A percentile compares a stretch with the other conserved stretches of the same genome.
These are phyloP conservation scores for Carposina sasakii DNA, from an alignment of 1,140 invertebrate species.

Conservation along the genomic window DNA sequence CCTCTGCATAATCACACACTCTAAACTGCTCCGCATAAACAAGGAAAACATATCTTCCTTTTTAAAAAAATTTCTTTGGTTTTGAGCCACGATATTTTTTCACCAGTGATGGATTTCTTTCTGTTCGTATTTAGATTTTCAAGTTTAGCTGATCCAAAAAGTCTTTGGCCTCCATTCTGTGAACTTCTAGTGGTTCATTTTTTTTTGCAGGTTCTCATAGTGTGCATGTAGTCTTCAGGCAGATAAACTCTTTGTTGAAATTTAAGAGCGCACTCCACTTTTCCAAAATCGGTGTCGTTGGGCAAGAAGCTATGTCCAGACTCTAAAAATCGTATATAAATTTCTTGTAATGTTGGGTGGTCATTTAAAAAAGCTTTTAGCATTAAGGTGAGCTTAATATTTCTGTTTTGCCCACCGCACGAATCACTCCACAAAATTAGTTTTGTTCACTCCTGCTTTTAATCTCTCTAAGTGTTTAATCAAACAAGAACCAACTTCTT, in stretches of 20 bases:
- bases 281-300: slow-evolving; percentile 45
- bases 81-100: slow-evolving; percentile 1
- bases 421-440: slow-evolving; percentile 50
- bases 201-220: slow-evolving; percentile 31
- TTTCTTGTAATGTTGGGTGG: slow-evolving; percentile 29
- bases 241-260: slow-evolving; percentile 29
- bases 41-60: slow-evolving; percentile 2
- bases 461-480: slow-evolving; percentile 36
- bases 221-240: slow-evolving; percentile 33
- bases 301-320: slow-evolving; percentile 47
- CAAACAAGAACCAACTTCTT: slow-evolving; percentile 45
- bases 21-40: slow-evolving; percentile 11
- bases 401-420: slow-evolving; percentile 50
- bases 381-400: slow-evolving; percentile 46
- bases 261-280: slow-evolving; percentile 39
- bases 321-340: slow-evolving; percentile 36
- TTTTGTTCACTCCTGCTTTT: slow-evolving; percentile 21
- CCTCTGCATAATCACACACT: slow-evolving; percentile 1
- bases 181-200: slow-evolving; percentile 24
- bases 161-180: slow-evolving; percentile 10
- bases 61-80: slow-evolving; percentile 7
- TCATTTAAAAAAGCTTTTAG: slow-evolving; percentile 29
- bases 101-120: background rate
- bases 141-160: slow-evolving; percentile 6
- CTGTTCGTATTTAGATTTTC: slow-evolving; percentile 11